These are phyloP conservation scores for Oasisia sp. DNA, from an alignment of 2,888 invertebrate genomes.

Conservation along the genomic window DNA sequence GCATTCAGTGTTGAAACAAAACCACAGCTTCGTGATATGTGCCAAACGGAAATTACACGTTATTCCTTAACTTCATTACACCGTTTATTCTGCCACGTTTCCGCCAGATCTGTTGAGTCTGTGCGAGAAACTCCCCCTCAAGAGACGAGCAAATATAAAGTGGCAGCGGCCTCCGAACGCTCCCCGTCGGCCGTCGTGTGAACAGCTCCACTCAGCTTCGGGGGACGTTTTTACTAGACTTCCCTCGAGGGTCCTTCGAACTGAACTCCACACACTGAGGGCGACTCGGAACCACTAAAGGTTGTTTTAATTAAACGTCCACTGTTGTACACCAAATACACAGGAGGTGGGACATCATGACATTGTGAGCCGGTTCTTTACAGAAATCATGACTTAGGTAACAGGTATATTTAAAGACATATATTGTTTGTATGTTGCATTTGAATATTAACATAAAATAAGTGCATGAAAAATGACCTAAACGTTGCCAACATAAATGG, in stretches of 20 bases:
- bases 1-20: not conserved
- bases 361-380: not conserved
- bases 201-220: not conserved
- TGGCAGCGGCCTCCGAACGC: too few species aligned
- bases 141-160: not conserved
- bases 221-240: not conserved
- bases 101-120: not conserved
- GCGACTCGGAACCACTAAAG: not conserved
- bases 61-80: not conserved
- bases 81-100: not conserved
- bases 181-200: not conserved
- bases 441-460: too few species aligned
- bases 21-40: not conserved
- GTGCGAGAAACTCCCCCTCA: not conserved
- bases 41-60: not conserved
- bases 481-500: too few species aligned
- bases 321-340: not conserved
- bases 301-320: not conserved
- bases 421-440: too few species aligned
- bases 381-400: too few species aligned
- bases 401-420: too few species aligned
- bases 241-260: not conserved
- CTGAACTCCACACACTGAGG: not conserved
- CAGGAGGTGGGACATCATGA: not conserved
- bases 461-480: too few species aligned